Base-by-base conservation (phyloP, 2,888 invertebrate genomes). In the Papilio demoleus region DNA sequence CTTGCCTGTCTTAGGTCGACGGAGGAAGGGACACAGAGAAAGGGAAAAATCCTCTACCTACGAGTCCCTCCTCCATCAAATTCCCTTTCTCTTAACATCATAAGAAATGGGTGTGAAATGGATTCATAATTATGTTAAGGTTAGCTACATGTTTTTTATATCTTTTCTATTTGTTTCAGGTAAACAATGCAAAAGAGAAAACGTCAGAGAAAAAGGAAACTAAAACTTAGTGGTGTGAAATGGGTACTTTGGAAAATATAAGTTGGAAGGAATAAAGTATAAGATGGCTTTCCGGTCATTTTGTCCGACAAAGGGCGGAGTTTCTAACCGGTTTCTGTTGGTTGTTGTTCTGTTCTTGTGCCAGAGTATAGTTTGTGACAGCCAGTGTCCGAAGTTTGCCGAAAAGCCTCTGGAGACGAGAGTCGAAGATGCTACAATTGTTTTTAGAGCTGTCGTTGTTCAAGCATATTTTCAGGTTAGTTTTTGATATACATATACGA, bases 341-440 rank as follows among this genome's bases (percentile, higher is more conserved):
- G 81, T 90, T 78, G 80, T 88, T 68, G 82, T 87, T 78, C 78
- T 92, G 77, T 84, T 90, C 71, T 79, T 89, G 83, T 90, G 91
- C 75, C 85, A 86, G 81, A 88, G 90, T 75, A 88, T 92, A 83
- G 89, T 91, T 82, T 92, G 92, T 86, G 92, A 91, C 85, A 88
- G 90, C 75, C 90, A 85, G 80, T 92, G 92, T 81, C 92, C 92
- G 27, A 92, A 92, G 86, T 90, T 85, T 53, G 92, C 92, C n/a
- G 92, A 91, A 76, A 88, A 87, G 71, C 89, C 92, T 45, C 83
- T 93, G 19, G 93, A 93, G 84, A 93, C 93, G 50, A 80, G 93
- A 75, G 90, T 93, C 69, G 88, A 93, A 79, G 90, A 92, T 71
- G 92, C 93, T 72, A 88, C 92, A 45, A 90, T 94, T 81, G 93